Evolutionary conservation across 2,113 vertebrate genomes (phyloP), one percentile per base, ranked within the genome.

Genomic region (Eulacestoma nigropectus): DNA sequence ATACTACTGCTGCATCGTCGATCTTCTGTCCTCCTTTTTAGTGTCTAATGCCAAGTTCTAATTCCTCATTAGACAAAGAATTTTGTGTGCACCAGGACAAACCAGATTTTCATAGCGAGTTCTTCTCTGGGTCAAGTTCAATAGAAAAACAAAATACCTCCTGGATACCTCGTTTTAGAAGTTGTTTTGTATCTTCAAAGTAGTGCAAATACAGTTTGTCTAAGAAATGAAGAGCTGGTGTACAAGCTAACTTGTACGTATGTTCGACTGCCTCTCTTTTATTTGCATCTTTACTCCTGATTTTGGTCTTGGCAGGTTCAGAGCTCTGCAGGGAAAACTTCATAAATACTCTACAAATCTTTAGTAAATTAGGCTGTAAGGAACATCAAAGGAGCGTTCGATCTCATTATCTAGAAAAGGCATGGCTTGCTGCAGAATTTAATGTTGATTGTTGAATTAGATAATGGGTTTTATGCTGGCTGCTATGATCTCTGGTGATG

Each of bases 321-420:
- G 83, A 52, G 55, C 50, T 90, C 73, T 87, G 44, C 62, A 46
- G 72, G 72, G 88, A 96, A 90, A 90, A 68, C 72, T 81, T 86
- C 47, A 60, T 60, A 90, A 92, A 81, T 53, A 65, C 56, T 74
- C 84, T 87, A 78, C 72, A 92, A 75, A 90, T 92, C 72, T 86
- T 90, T 22, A 84, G 60, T 81, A 93, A 88, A 87, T 90, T 68
- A 87, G 83, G 26, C 60, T 81, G 62, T 67, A 73, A 85, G 56
- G 84, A 86, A 59, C 79, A 86, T 95, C 52, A 83, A 84, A 95
- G 68, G 74, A 90, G 62, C 4, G 2, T 83, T 91, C 37, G 9
- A 21, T 94, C 82, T 81, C 69, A 62, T 93, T 86, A 81, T 64
- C 52, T 84, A 73, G 60, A 80, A 85, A 60, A 88, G 78, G 18